Conservation (phyloP, 2,888 invertebrate species). For the Idaea straminata region DNA sequence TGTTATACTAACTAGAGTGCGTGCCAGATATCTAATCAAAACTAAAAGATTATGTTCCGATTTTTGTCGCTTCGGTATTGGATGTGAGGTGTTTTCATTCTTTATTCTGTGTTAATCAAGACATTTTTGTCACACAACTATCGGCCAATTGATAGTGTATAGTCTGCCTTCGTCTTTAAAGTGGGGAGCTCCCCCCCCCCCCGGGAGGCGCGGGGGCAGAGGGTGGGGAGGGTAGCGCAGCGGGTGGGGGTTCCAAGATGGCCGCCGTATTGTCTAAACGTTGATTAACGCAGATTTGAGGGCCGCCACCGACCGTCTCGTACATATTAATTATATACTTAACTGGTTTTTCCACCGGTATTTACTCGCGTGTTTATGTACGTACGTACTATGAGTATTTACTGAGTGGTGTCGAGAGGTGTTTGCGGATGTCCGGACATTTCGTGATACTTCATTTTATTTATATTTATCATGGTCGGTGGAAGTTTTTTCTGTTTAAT, state of each 20-base stretch:
- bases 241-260: constrained; percentile 58
- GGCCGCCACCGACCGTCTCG: constrained; percentile 47
- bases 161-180: neutral
- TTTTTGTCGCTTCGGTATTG: no score
- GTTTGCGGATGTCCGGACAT: constrained; percentile 2
- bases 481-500: no score
- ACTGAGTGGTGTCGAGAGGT: constrained; percentile 25
- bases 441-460: neutral
- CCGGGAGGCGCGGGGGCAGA: constrained; percentile 29
- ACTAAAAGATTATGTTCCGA: no score
- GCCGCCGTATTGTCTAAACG: constrained; percentile 74
- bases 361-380: constrained; percentile 11
- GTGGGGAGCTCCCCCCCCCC: constrained; percentile 33
- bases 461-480: neutral
- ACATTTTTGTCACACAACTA: neutral
- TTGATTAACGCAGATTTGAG: constrained; percentile 73
- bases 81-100: no score
- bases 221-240: constrained; percentile 22
- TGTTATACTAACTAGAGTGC: neutral
- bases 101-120: neutral
- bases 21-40: no score
- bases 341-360: constrained; percentile 33
- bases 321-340: constrained; percentile 78
- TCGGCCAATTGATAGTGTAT: neutral
- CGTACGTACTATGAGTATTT: constrained; percentile 6